Evolutionary conservation across 2,113 vertebrate species (phyloP).

Genomic region (Willisornis vidua): DNA sequence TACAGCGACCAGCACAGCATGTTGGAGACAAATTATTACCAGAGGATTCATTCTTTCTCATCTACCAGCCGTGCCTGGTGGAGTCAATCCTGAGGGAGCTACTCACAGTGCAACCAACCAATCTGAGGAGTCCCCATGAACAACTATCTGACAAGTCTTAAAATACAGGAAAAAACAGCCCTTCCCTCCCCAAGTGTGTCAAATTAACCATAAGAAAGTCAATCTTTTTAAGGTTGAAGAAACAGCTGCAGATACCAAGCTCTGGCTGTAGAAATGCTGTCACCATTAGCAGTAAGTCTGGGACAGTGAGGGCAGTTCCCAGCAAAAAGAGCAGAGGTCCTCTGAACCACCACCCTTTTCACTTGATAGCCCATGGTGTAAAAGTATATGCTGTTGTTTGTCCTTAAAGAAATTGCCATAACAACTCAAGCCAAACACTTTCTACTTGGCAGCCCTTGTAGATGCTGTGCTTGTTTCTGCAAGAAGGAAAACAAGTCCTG

Average conservation of each 20-base stretch:
- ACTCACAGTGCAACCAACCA: background rate
- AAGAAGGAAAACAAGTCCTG: conserved; percentile 13
- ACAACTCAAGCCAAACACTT: background rate
- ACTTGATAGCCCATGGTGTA: background rate
- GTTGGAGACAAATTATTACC: background rate
- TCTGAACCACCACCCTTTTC: background rate
- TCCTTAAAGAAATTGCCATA: conserved; percentile 10
- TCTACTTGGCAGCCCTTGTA: conserved; percentile 14
- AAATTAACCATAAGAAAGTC: background rate
- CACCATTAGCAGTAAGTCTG: background rate
- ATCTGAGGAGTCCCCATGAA: background rate
- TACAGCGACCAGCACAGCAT: background rate
- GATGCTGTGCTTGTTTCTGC: conserved; percentile 21
- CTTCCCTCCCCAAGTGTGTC: background rate
- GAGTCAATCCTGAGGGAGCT: background rate
- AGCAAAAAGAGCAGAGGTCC: background rate
- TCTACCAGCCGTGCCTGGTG: background rate
- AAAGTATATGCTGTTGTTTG: conserved; percentile 36
- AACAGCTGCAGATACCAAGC: background rate
- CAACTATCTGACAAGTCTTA: background rate
- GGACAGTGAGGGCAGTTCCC: background rate
- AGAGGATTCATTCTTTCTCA: background rate
- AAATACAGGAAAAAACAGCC: background rate
- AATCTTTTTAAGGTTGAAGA: background rate
- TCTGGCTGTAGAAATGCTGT: background rate